A percentile compares a stretch with the other conserved stretches of the same genome.
Evolutionary conservation across 2,113 vertebrate genomes (phyloP).

Genomic region (Narcine bancroftii): DNA sequence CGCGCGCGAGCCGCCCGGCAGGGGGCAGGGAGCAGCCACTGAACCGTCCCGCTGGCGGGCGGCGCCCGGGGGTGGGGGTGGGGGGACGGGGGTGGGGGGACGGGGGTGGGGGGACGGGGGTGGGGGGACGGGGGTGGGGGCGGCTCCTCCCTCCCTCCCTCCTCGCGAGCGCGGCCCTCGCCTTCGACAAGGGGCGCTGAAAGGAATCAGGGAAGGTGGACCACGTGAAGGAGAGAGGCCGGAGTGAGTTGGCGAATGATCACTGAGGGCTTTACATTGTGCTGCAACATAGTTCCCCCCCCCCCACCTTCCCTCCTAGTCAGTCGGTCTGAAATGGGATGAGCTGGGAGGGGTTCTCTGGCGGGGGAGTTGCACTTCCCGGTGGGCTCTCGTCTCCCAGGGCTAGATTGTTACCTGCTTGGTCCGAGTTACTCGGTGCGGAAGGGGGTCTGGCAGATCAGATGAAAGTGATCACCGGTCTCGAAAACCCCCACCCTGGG

Average conservation of each 20-base stretch:
- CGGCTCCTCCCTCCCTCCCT: neutral
- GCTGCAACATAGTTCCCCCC: neutral
- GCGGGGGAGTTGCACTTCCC: neutral
- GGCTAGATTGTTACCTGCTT: neutral
- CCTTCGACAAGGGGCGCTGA: too few relatives aligned
- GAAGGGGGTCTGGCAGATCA: too few relatives aligned
- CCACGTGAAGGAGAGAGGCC: neutral
- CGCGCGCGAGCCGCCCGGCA: neutral
- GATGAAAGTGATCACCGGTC: neutral
- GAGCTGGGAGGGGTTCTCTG: neutral
- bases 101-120: too few relatives aligned
- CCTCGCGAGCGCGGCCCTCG: neutral
- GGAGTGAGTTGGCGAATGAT: neutral
- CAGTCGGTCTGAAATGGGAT: too few relatives aligned
- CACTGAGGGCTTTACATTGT: neutral
- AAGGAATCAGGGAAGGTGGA: neutral
- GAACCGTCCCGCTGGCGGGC: too few relatives aligned
- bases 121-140: too few relatives aligned
- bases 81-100: too few relatives aligned
- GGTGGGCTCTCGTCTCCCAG: neutral
- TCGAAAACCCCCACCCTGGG: too few relatives aligned
- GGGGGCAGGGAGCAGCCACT: neutral
- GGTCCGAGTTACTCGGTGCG: neutral
- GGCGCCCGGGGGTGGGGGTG: too few relatives aligned
- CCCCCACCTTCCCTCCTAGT: too few relatives aligned